phyloP scores from a whole-genome alignment of 2,113 vertebrate species.

The Origma solitaria region DNA sequence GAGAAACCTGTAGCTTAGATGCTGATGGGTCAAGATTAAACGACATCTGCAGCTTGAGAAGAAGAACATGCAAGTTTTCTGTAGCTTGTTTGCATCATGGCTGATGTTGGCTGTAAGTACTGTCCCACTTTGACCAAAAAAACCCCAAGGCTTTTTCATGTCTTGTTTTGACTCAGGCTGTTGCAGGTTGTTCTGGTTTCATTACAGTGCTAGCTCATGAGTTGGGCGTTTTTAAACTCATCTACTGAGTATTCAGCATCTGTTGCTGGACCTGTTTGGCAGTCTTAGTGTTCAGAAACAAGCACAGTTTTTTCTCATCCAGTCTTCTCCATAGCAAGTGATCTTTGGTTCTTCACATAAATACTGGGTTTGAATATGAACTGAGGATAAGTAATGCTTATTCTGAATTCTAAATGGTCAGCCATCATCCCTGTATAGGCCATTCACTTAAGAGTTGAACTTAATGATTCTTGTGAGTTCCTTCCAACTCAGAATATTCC shows the following conservation, averaged over 20 bases:
- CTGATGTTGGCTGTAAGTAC: not conserved
- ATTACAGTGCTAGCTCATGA: not conserved
- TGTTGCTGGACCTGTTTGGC: not conserved
- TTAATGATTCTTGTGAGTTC: not conserved
- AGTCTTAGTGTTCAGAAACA: not conserved
- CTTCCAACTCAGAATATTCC: not conserved
- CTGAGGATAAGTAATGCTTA: not conserved
- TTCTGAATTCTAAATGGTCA: not conserved
- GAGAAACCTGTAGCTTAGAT: not conserved
- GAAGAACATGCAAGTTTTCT: not conserved
- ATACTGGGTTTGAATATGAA: not conserved
- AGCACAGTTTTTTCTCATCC: not conserved
- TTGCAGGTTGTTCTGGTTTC: not conserved
- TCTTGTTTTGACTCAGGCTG: not conserved
- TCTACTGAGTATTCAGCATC: not conserved
- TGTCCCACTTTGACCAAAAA: not conserved
- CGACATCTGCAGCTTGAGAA: not conserved
- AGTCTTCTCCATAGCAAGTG: rapidly evolving
- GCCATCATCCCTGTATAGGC: not conserved
- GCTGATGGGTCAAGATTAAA: not conserved
- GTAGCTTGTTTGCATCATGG: not conserved
- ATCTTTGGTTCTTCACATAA: not conserved
- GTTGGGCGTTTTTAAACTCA: not conserved
- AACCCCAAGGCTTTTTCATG: not conserved
- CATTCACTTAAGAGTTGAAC: not conserved